Evolutionary conservation across 1,140 invertebrate species (phyloP).

Genomic region (Pachyrhynchus sulphureomaculatus): DNA sequence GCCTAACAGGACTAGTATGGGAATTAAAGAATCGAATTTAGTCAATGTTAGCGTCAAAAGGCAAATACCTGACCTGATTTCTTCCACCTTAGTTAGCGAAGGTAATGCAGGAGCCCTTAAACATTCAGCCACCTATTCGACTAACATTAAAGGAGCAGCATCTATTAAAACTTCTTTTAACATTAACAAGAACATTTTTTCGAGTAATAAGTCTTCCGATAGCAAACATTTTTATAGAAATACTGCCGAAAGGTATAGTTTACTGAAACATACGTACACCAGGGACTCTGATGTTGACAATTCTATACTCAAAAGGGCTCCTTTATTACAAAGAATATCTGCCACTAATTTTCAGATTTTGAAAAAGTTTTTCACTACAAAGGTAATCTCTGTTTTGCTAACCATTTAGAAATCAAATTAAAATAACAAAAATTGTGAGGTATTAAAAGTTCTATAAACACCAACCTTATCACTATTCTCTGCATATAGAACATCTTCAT

Average conservation of each 20-base stretch:
- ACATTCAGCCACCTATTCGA: too few relatives aligned
- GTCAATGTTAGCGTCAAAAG: not conserved
- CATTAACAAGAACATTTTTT: slow-evolving; percentile 7
- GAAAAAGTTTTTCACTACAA: not conserved
- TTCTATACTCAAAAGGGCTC: slow-evolving; percentile 10
- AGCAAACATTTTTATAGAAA: not conserved
- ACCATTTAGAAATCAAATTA: too few relatives aligned
- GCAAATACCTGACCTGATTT: slow-evolving; percentile 37
- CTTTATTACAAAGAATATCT: slow-evolving; percentile 25
- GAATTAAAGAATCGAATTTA: not conserved
- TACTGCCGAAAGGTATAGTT: slow-evolving; percentile 8
- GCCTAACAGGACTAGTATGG: not conserved
- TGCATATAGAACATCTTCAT: too few relatives aligned
- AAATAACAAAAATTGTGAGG: too few relatives aligned
- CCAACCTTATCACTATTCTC: too few relatives aligned
- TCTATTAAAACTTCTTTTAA: not conserved
- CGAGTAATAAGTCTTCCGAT: not conserved
- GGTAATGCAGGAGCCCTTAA: not conserved
- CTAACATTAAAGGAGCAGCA: too few relatives aligned
- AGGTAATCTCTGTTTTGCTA: too few relatives aligned
- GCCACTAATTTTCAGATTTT: not conserved
- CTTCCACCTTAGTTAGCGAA: slow-evolving; percentile 34
- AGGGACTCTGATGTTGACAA: slow-evolving; percentile 23
- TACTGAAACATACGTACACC: slow-evolving; percentile 20
- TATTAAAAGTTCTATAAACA: too few relatives aligned